Evolutionary conservation across 2,888 invertebrate genomes (phyloP), one percentile per base, ranked within the genome.

Genomic region (Eristalinus sepulchralis): DNA sequence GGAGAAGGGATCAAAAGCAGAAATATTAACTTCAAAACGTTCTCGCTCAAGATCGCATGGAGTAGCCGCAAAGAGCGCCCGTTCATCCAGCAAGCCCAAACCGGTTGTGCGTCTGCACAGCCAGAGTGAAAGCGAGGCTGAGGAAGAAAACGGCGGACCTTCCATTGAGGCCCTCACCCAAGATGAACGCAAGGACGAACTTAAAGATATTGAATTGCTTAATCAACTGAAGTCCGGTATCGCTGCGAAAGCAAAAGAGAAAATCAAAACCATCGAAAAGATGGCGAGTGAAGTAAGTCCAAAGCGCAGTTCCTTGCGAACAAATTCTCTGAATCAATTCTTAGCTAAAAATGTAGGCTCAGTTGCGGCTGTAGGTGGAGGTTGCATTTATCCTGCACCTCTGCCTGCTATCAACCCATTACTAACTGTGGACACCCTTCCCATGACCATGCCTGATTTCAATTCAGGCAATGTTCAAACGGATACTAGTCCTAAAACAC

Each of bases 181-280:
- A 76, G 76, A 87, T 27, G 92, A 92, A 63, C 94, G 95, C 53
- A 95, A 91, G 24, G 90, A 95, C 70, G 93, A 95, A 67, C 94
- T 95, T 88, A 95, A 94, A 89, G 96, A 96, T 90, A 91, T 96
- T 88, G 94, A 94, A 89, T 94, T 95, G 90, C 92, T 96, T 86
- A 95, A 96, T 89, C 93, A 94, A 85, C 91, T 95, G 9, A 95
- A 95, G 89, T 94, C 95, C 88, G 94, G 95, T 88, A 91, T 95
- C 91, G 94, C 96, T 76, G 94, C 96, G 84, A 96, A 96, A 92
- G 96, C 96, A 1, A 96, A 95, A 89, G 96, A 96, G 90, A 92
- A 92, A 88, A 92, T 92, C 24, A 91, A 91, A 82, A 93, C 94
- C 1, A 91, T 95, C 76, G 95, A 95, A 85, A 94, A 94, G 90